Evolutionary conservation across 2,888 invertebrate species (phyloP).

Genomic region (Cotesia congregata): DNA sequence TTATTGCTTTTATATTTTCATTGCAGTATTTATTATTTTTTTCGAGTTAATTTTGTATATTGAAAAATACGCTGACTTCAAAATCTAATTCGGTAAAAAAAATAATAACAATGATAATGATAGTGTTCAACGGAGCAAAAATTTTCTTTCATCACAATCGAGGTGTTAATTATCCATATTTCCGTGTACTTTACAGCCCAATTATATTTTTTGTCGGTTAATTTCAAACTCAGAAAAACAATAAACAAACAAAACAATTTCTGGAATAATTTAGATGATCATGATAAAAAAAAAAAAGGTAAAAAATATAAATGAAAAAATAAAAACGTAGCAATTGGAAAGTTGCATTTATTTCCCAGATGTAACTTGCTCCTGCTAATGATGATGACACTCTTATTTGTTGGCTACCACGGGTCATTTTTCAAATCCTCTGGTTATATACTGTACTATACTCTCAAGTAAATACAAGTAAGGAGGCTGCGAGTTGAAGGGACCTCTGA

Average conservation of each 20-base stretch:
- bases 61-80: too few relatives aligned
- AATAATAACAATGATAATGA: neutral
- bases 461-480: neutral
- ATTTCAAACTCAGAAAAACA: neutral
- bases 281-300: neutral
- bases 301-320: slow-evolving; percentile 4
- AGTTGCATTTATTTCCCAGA: slow-evolving; percentile 13
- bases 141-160: slow-evolving; percentile 18
- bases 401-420: slow-evolving; percentile 66
- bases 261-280: neutral
- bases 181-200: slow-evolving; percentile 5
- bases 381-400: slow-evolving; percentile 71
- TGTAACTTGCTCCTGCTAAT: slow-evolving; percentile 65
- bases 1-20: neutral
- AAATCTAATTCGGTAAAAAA: too few relatives aligned
- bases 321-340: neutral
- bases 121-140: neutral
- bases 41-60: neutral
- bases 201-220: neutral
- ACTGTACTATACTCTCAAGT: neutral
- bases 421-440: slow-evolving; percentile 61
- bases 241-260: neutral
- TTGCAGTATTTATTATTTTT: neutral
- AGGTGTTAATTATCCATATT: slow-evolving; percentile 26
- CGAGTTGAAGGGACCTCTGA: slow-evolving; percentile 33